Percentiles rank a stretch among this genome's conserved stretches.
These are phyloP conservation scores for Bellardia bayeri DNA, from an alignment of 2,888 invertebrate species.

Conservation along the genomic window DNA sequence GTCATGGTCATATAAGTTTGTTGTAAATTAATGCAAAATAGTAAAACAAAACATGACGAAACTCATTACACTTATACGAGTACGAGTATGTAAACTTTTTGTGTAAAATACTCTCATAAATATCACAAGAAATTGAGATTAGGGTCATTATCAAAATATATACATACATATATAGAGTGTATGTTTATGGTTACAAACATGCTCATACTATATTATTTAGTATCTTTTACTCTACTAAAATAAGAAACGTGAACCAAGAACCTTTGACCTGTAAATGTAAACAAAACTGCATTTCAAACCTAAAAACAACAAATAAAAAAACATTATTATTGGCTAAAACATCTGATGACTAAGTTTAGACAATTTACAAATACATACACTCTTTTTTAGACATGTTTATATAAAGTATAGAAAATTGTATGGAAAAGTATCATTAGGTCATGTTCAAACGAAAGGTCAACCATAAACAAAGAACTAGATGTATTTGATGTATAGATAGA, in stretches of 20 bases:
- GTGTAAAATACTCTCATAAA: background rate
- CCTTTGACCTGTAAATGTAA: constrained; percentile 40
- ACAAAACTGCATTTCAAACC: constrained; percentile 9
- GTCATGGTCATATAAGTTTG: constrained; percentile 43
- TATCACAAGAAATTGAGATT: constrained; percentile 50
- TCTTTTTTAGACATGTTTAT: background rate
- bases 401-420: background rate
- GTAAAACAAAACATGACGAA: constrained; percentile 1
- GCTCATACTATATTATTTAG: background rate
- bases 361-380: background rate
- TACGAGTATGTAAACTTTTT: background rate
- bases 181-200: constrained; percentile 3
- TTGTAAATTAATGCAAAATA: constrained; percentile 31
- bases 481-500: constrained; percentile 6
- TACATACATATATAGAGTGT: background rate
- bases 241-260: constrained; percentile 27
- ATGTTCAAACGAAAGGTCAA: constrained; percentile 66
- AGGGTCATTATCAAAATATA: constrained; percentile 56
- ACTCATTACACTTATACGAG: constrained; percentile 2
- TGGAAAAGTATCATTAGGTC: constrained; percentile 57
- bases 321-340: constrained; percentile 14
- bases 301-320: background rate
- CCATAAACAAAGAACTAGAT: constrained; percentile 52
- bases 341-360: constrained; percentile 43
- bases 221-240: background rate